Percentiles rank a stretch among this genome's conserved stretches.
Conservation (phyloP, 2,888 invertebrate species). For the Plutella xylostella region DNA sequence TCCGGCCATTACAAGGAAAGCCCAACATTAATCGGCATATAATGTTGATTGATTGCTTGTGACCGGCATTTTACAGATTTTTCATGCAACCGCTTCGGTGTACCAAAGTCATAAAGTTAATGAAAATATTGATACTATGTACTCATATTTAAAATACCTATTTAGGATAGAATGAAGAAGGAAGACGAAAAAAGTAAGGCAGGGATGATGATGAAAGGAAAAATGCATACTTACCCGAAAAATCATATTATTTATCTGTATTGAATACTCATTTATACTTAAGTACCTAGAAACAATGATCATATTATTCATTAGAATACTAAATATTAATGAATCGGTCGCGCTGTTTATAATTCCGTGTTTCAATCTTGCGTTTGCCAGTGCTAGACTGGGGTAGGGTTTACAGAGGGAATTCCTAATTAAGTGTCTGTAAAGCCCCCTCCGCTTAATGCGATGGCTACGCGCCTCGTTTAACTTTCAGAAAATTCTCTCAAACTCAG, state of each 20-base stretch:
- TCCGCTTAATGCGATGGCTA: slow-evolving; percentile 65
- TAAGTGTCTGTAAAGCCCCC: slow-evolving; percentile 64
- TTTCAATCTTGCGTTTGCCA: too few relatives aligned
- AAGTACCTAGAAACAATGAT: not conserved
- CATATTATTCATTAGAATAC: not conserved
- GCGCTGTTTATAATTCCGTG: too few relatives aligned
- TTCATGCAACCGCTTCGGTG: slow-evolving; percentile 19
- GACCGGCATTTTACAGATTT: slow-evolving; percentile 42
- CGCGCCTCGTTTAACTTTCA: slow-evolving; percentile 66
- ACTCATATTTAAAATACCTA: not conserved
- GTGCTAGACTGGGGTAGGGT: slow-evolving; percentile 26
- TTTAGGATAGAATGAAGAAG: not conserved
- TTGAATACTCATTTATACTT: not conserved
- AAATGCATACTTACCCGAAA: not conserved
- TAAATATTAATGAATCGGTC: too few relatives aligned
- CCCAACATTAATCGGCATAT: slow-evolving; percentile 42
- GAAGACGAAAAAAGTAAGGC: not conserved
- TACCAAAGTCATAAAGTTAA: slow-evolving; percentile 10
- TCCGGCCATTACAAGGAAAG: slow-evolving; percentile 36
- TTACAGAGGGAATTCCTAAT: slow-evolving; percentile 58
- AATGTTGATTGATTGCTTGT: slow-evolving; percentile 52
- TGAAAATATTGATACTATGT: slow-evolving; percentile 5
- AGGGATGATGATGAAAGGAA: not conserved
- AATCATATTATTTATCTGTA: not conserved
- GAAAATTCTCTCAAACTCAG: too few relatives aligned